phyloP scores from a whole-genome alignment of 2,888 invertebrate species.

The Atrina japonica region DNA sequence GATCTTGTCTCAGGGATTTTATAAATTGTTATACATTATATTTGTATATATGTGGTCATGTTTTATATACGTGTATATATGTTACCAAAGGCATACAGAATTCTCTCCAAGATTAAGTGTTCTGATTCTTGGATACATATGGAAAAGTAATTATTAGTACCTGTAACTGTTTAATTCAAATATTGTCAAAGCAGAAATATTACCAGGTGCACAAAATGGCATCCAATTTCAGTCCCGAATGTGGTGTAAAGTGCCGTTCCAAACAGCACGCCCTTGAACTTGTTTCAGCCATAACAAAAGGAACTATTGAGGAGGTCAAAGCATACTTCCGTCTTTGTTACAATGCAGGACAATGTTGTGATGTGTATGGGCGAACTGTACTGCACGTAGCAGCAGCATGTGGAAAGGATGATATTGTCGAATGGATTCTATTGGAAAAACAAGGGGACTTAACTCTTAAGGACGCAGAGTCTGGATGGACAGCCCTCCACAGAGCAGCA shows the following conservation, averaged over 20 bases:
- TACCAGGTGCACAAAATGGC: slow-evolving; percentile 62
- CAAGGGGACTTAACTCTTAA: slow-evolving; percentile 85
- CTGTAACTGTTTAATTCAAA: background rate
- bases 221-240: slow-evolving; percentile 63
- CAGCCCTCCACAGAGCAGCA: slow-evolving; percentile 89
- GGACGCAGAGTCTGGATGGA: slow-evolving; percentile 89
- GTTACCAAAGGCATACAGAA: no score
- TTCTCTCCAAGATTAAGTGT: no score
- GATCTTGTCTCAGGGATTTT: background rate
- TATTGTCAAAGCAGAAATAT: no score
- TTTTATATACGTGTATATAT: no score
- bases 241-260: slow-evolving; percentile 79
- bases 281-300: slow-evolving; percentile 76
- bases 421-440: slow-evolving; percentile 87
- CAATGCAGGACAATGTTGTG: slow-evolving; percentile 67
- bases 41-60: no score
- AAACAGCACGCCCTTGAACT: slow-evolving; percentile 77
- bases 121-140: no score
- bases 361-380: slow-evolving; percentile 86
- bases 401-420: slow-evolving; percentile 86
- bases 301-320: slow-evolving; percentile 71
- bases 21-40: no score
- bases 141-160: background rate
- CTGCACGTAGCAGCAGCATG: slow-evolving; percentile 90
- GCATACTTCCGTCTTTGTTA: slow-evolving; percentile 74